phyloP scores from a whole-genome alignment of 2,797 vertebrate genomes.

The Uromys caudimaculatus region DNA sequence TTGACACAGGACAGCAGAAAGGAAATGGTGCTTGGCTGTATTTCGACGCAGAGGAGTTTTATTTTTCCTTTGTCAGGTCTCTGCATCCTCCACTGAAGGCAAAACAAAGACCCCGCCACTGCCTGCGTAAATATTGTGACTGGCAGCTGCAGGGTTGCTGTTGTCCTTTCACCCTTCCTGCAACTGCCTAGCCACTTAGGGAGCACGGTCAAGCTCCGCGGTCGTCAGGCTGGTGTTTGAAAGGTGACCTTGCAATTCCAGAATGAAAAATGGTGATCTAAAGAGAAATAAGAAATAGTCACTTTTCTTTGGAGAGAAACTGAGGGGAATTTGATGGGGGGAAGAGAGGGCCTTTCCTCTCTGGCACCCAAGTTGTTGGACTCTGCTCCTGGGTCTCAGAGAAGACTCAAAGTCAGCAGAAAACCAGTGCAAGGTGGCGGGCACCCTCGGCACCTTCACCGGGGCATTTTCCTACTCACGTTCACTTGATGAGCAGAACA shows the following conservation, averaged over 20 bases:
- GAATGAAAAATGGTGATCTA: background rate
- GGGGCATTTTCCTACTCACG: background rate
- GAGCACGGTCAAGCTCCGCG: slow-evolving; percentile 70
- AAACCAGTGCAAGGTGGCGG: background rate
- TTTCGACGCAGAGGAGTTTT: slow-evolving; percentile 68
- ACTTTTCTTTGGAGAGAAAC: background rate
- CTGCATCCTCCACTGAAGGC: slow-evolving; percentile 55
- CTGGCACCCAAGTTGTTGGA: rapidly evolving
- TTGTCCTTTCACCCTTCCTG: slow-evolving; percentile 32
- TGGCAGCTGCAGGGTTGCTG: background rate
- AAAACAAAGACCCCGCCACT: slow-evolving; percentile 1
- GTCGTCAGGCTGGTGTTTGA: slow-evolving; percentile 38
- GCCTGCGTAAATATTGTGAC: slow-evolving; percentile 40
- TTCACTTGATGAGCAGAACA: background rate
- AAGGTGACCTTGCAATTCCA: background rate
- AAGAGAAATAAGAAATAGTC: background rate
- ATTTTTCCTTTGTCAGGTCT: slow-evolving; percentile 66
- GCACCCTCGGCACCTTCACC: background rate
- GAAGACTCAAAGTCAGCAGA: background rate
- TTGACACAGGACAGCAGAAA: slow-evolving; percentile 46
- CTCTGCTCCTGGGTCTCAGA: too few species aligned
- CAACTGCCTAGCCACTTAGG: background rate
- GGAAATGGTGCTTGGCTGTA: slow-evolving; percentile 64
- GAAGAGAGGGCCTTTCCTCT: too few species aligned
- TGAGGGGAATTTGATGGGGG: background rate